Evolutionary conservation across 2,113 vertebrate species (phyloP).

Genomic region (Benthochromis sp.): DNA sequence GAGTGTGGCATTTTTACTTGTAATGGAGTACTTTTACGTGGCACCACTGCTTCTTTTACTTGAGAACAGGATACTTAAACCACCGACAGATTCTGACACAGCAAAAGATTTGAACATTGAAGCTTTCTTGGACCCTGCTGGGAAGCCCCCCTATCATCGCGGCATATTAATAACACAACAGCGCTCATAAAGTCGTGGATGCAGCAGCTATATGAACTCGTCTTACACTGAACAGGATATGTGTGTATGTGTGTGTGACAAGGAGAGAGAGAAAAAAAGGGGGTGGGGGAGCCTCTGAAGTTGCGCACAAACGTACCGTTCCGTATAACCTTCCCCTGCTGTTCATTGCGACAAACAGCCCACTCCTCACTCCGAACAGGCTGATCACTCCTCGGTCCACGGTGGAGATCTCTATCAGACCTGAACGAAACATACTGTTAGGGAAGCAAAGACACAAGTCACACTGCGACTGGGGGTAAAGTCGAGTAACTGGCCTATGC

Average conservation of each 20-base stretch:
- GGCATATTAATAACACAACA: conserved; percentile 49
- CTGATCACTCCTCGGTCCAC: conserved; percentile 93
- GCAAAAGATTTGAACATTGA: not conserved
- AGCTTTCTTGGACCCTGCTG: not conserved
- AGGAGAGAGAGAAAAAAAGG: not conserved
- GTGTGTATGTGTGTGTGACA: not conserved
- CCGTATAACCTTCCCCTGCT: conserved; percentile 88
- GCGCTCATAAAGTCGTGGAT: conserved; percentile 35
- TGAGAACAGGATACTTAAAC: not conserved
- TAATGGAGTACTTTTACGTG: not conserved
- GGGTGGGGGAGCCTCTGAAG: not conserved
- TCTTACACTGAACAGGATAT: conserved; percentile 26
- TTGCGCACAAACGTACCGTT: conserved; percentile 76
- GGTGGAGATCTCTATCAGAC: conserved; percentile 92
- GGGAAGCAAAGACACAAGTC: not conserved
- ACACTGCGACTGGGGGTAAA: conserved; percentile 33
- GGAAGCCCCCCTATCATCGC: conserved; percentile 21
- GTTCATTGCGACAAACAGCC: conserved; percentile 92
- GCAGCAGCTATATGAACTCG: conserved; percentile 48
- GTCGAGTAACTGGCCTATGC: conserved; percentile 37
- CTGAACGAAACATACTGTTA: conserved; percentile 49
- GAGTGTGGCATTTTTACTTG: not conserved
- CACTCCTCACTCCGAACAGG: conserved; percentile 84
- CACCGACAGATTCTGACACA: not conserved
- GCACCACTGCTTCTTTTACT: not conserved